Conservation (phyloP, 2,797 vertebrate genomes). For the Centropyge bicolor region DNA sequence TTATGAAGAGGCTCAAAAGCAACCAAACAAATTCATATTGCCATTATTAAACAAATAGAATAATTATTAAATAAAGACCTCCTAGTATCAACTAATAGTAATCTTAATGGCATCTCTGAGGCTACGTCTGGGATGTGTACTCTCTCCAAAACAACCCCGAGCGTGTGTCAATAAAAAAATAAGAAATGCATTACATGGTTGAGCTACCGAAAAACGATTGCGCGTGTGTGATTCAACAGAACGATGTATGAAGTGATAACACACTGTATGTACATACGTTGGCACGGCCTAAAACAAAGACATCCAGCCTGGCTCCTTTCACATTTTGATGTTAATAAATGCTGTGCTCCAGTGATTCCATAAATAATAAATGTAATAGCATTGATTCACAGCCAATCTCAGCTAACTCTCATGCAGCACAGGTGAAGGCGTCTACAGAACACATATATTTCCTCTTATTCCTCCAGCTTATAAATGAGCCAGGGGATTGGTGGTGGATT, state of each 20-base stretch:
- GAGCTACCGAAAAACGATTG: conserved; percentile 29
- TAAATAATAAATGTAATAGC: conserved; percentile 69
- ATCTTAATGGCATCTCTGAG: conserved; percentile 56
- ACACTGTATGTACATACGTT: conserved; percentile 27
- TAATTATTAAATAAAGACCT: conserved; percentile 55
- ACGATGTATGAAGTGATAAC: conserved; percentile 17
- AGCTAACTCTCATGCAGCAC: conserved; percentile 36
- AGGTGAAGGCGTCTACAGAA: conserved; percentile 56
- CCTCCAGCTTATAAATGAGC: conserved; percentile 56
- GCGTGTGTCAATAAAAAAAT: conserved; percentile 37
- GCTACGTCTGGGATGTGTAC: conserved; percentile 38
- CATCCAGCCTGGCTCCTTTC: conserved; percentile 24
- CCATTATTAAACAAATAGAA: conserved; percentile 49
- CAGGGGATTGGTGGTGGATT: conserved; percentile 62
- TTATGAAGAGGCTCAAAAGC: conserved; percentile 1
- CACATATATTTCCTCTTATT: conserved; percentile 52
- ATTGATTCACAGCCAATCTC: conserved; percentile 60
- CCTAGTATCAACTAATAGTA: conserved; percentile 29
- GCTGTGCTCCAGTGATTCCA: conserved; percentile 52
- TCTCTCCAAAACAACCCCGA: conserved; percentile 49
- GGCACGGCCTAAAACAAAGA: conserved; percentile 29
- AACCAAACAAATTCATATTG: conserved; percentile 37
- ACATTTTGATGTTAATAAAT: conserved; percentile 51
- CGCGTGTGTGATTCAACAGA: conserved; percentile 5
- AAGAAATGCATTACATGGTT: conserved; percentile 44